A percentile compares a stretch with the other conserved stretches of the same genome.
These are phyloP conservation scores for Plusia festucae DNA, from an alignment of 2,888 invertebrate genomes.

Conservation along the genomic window DNA sequence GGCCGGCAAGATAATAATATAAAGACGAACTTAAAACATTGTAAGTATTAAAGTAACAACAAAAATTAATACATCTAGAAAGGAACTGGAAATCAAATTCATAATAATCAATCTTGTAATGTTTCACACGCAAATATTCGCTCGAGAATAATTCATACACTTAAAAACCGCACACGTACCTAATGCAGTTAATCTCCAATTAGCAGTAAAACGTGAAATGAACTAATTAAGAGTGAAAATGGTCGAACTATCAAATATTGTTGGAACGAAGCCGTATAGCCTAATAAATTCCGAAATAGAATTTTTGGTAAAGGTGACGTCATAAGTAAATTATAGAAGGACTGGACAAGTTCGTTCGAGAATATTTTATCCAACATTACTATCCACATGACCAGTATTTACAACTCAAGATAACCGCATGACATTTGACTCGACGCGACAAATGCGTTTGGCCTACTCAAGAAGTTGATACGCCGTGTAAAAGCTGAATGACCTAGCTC, in stretches of 20 bases:
- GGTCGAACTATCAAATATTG: background rate
- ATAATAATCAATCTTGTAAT: too few relatives aligned
- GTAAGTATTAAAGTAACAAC: too few relatives aligned
- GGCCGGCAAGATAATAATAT: too few relatives aligned
- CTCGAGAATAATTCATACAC: background rate
- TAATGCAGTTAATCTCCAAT: background rate
- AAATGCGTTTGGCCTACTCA: slow-evolving; percentile 12
- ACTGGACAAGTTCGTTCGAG: background rate
- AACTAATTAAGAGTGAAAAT: slow-evolving; percentile 2
- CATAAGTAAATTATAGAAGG: background rate
- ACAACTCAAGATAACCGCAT: slow-evolving; percentile 38
- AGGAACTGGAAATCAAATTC: too few relatives aligned
- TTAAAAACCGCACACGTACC: background rate
- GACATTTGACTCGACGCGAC: slow-evolving; percentile 39
- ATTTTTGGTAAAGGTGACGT: background rate
- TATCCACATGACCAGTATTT: slow-evolving; percentile 33
- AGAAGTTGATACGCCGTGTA: background rate
- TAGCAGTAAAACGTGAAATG: background rate
- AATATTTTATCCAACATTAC: slow-evolving; percentile 1
- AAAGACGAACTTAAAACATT: too few relatives aligned
- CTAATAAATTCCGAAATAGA: background rate
- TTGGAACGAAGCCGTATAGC: background rate
- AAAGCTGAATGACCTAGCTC: background rate
- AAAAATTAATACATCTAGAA: too few relatives aligned
- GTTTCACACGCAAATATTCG: background rate